A percentile compares a stretch with the other conserved stretches of the same genome.
Evolutionary conservation across 2,888 invertebrate genomes (phyloP).

Genomic region (Pristionchus fissidentatus): DNA sequence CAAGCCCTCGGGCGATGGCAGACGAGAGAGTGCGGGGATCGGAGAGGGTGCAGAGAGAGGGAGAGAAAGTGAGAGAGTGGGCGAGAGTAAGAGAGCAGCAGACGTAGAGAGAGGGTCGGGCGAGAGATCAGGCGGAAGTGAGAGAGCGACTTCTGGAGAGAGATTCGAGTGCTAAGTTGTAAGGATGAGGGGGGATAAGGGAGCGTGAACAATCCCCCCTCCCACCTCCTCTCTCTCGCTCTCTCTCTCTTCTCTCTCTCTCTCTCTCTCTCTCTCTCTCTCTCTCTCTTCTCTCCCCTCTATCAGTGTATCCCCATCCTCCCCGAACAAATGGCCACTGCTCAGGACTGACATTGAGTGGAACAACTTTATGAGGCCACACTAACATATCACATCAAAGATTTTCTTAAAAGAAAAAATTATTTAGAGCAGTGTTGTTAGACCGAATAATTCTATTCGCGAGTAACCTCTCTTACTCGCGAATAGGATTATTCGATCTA

Average conservation of each 20-base stretch:
- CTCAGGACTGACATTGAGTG: background rate
- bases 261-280: slow-evolving; percentile 4
- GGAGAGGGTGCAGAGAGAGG: background rate
- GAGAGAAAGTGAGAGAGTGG: background rate
- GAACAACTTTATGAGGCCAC: background rate
- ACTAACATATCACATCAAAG: background rate
- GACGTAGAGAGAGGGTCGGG: background rate
- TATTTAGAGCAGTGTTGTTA: too few relatives aligned
- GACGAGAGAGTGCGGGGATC: background rate
- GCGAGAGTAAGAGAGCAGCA: background rate
- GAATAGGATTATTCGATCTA: too few relatives aligned
- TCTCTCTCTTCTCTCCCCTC: background rate
- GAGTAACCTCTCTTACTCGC: too few relatives aligned
- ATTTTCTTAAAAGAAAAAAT: too few relatives aligned
- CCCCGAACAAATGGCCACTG: slow-evolving; percentile 36
- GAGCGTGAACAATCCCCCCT: slow-evolving; percentile 13
- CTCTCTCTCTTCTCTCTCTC: background rate
- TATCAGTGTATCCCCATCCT: background rate
- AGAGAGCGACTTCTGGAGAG: slow-evolving; percentile 6
- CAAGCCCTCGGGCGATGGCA: slow-evolving; percentile 27
- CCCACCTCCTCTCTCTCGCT: background rate
- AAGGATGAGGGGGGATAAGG: slow-evolving; percentile 9
- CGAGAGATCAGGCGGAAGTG: background rate
- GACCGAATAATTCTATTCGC: too few relatives aligned
- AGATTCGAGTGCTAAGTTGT: slow-evolving; percentile 29